A percentile compares a stretch with the other conserved stretches of the same genome.
Conservation (phyloP, 2,888 invertebrate species). For the Pinctada fucata region DNA sequence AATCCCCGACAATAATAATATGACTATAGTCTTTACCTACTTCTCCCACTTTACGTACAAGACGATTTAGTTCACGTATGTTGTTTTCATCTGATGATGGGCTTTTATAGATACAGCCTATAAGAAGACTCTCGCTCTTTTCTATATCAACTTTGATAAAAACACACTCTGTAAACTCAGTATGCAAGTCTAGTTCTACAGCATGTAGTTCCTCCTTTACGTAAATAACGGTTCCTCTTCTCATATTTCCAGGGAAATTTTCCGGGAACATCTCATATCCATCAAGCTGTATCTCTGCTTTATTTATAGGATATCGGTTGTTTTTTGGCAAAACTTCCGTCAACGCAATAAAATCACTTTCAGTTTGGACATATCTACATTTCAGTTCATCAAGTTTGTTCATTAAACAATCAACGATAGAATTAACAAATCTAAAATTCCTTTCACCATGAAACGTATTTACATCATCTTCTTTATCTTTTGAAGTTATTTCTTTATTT, state of each 20-base stretch:
- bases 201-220: conserved; percentile 16
- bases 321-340: conserved; percentile 17
- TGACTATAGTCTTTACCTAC: not conserved
- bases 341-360: not conserved
- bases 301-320: conserved; percentile 11
- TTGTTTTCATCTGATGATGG: not conserved
- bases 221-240: conserved; percentile 8
- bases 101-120: conserved; percentile 20
- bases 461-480: no score
- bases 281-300: conserved; percentile 7
- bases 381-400: no score
- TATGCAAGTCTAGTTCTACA: not conserved
- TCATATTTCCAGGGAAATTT: not conserved
- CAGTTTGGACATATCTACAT: no score
- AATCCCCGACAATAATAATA: conserved; percentile 12
- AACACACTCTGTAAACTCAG: conserved; percentile 14
- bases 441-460: no score
- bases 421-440: no score
- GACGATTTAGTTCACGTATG: not conserved
- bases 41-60: not conserved
- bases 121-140: conserved; percentile 12
- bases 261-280: conserved; percentile 19
- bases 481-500: no score
- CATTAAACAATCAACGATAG: no score
- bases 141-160: not conserved